A percentile compares a stretch with the other conserved stretches of the same genome.
Evolutionary conservation across 1,140 invertebrate genomes (phyloP).

Genomic region (Anastatus disparis): DNA sequence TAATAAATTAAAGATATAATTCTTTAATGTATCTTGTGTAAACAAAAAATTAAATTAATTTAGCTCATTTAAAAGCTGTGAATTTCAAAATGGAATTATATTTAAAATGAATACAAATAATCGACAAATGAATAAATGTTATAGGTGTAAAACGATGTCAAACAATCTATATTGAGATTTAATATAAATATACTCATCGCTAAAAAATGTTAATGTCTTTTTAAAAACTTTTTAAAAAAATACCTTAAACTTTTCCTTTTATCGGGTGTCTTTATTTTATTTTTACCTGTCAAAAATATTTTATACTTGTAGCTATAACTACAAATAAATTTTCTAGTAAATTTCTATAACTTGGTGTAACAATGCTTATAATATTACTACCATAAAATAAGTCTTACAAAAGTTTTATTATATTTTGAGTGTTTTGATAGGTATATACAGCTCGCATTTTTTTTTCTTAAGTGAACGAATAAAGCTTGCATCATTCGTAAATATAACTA

Average conservation of each 20-base stretch:
- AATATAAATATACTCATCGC: slow-evolving; percentile 7
- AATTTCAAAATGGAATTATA: not conserved
- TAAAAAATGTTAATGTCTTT: not conserved
- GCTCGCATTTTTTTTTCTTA: not conserved
- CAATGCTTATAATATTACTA: not conserved
- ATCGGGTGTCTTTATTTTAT: not conserved
- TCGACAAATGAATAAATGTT: slow-evolving; percentile 18
- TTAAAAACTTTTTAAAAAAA: not conserved
- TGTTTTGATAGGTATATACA: slow-evolving; percentile 10
- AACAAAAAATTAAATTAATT: slow-evolving; percentile 17
- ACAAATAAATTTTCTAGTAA: not conserved
- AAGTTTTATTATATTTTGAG: slow-evolving; percentile 9
- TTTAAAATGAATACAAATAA: not conserved
- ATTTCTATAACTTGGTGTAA: not conserved
- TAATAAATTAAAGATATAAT: slow-evolving; percentile 1
- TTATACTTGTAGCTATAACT: not conserved
- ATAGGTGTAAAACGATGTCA: slow-evolving; percentile 18
- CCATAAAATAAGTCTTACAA: not conserved
- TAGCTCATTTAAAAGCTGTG: not conserved
- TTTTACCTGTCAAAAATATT: not conserved
- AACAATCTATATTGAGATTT: not conserved
- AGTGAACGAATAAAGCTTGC: not conserved
- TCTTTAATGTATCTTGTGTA: not conserved
- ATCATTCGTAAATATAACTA: not conserved
- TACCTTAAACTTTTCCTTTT: not conserved